These are phyloP conservation scores for Acanthochromis polyacanthus DNA, from an alignment of 2,113 vertebrate genomes.

Conservation along the genomic window DNA sequence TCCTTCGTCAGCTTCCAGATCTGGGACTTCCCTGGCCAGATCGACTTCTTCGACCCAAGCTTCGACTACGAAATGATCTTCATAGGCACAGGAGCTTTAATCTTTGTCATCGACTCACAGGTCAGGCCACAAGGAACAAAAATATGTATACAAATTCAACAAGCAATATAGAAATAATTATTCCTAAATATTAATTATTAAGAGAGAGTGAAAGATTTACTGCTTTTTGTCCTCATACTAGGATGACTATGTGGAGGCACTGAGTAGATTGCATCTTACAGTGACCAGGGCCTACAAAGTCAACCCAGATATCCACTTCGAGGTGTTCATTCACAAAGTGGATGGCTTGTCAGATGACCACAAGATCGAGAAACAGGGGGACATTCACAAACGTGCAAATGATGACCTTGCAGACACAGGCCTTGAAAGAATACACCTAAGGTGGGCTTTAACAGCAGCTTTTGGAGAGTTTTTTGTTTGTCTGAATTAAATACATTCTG, in stretches of 20 bases:
- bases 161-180: too few relatives aligned
- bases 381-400: slow-evolving; percentile 94
- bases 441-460: slow-evolving; percentile 78
- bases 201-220: background rate
- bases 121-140: slow-evolving; percentile 68
- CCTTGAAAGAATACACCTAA: slow-evolving; percentile 93
- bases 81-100: slow-evolving; percentile 97
- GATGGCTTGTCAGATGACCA: slow-evolving; percentile 95
- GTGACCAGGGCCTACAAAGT: slow-evolving; percentile 95
- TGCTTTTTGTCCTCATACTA: slow-evolving; percentile 45
- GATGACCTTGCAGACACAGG: slow-evolving; percentile 93
- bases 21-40: slow-evolving; percentile 99
- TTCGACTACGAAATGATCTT: slow-evolving; percentile 99
- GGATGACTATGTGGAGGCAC: slow-evolving; percentile 96
- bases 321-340: slow-evolving; percentile 98
- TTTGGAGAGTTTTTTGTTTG: background rate
- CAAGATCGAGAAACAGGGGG: slow-evolving; percentile 95
- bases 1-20: slow-evolving; percentile 99
- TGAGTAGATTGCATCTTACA: slow-evolving; percentile 92
- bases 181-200: too few relatives aligned
- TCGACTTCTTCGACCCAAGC: slow-evolving; percentile 98
- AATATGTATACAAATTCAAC: too few relatives aligned
- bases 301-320: slow-evolving; percentile 95
- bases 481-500: background rate
- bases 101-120: slow-evolving; percentile 99